Base-by-base conservation (phyloP, 2,797 vertebrate species). In the Ara ararauna region DNA sequence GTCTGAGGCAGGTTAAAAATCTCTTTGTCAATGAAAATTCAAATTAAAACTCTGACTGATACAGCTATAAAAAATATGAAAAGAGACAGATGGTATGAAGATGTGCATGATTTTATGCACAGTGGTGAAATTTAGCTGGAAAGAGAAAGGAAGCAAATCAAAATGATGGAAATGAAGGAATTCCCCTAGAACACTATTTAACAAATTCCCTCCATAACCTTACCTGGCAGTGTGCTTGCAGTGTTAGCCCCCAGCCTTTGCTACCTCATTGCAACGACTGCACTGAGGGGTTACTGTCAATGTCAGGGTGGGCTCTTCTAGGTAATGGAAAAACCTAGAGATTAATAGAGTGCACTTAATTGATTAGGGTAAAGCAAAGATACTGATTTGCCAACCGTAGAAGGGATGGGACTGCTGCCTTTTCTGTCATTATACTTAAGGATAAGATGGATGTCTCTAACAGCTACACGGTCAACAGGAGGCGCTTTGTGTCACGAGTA, bases 111-210 rank as follows among this genome's bases (percentile, higher is more conserved):
- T 87, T 88, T 34, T 87, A 44, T 71, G 77, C 20, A 78, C 50
- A 50, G 70, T 86, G 60, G 71, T 56, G 36, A 79, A 85, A 90
- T 82, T 54, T 76, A 82, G n/a, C 61, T 64, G 40, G 30, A 76
- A 87, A 85, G 40, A 85, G 40, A 90, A 96, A 71, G 38, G 26
- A 93, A 83, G 23, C n/a, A 88, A 94, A 93, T 81, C 32, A 74
- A 60, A 93, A 44, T 45, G 30, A 62, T 34, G 19, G 34, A 82
- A 87, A 74, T 60, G 6, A 81, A 94, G 60, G 36, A 79, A 20
- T 66, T 73, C 15, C 18, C 11, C 32, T 78, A 3, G 56, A 78
- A 65, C 27, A 40, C 21, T 61, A 10, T 56, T 79, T 76, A 71
- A 66, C 15, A 47, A 71, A 83, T 80, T 81, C 26, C 13, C 9